Evolutionary conservation across 2,888 invertebrate genomes (phyloP), one percentile per base, ranked within the genome.

Genomic region (Agapostemon virescens): DNA sequence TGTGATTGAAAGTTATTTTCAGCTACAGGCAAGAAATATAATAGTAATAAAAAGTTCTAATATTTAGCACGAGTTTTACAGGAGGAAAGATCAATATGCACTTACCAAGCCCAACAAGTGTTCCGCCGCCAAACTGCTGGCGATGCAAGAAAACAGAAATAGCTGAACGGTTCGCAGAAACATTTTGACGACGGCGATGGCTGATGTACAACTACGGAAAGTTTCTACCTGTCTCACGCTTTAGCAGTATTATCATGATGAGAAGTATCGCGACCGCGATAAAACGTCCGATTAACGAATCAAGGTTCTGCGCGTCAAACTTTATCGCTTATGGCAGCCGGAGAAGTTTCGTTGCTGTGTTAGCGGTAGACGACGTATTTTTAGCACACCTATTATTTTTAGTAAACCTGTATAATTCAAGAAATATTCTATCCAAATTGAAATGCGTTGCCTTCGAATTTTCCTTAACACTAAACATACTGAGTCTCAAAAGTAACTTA

Each of bases 231-330:
- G 75, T 64, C 26, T 17, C 5, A 26, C 55, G 0, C 17, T 55
- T 17, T 55, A 15, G 23, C 23, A 61, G 36, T 61, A 71, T 79
- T 86, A 81, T 81, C 77, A 69, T 13, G 6, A 38, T 23, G 36
- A 63, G 13, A 23, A 30, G 63, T 20, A 40, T 74, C 55, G 45
- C 40, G 70, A 40, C 30, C 15, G n/a, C 36, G 84, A 84, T 85
- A 86, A 84, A 71, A 61, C 68, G 26, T 36, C 7, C 78, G 52
- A 82, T 77, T 75, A 81, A 82, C 68, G 73, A 40, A 82, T 81
- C 70, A 61, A 66, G 36, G 30, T 40, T 67, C 40, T 66, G 13
- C 52, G 63, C 52, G 63, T 17, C 68, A 55, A 64, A 64, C 58
- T 67, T 78, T 82, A 81, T 82, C 73, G 67, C 30, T 45, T 26